A percentile compares a stretch with the other conserved stretches of the same genome.
Evolutionary conservation across 2,113 vertebrate genomes (phyloP).

Genomic region (Malurus cyaneus): DNA sequence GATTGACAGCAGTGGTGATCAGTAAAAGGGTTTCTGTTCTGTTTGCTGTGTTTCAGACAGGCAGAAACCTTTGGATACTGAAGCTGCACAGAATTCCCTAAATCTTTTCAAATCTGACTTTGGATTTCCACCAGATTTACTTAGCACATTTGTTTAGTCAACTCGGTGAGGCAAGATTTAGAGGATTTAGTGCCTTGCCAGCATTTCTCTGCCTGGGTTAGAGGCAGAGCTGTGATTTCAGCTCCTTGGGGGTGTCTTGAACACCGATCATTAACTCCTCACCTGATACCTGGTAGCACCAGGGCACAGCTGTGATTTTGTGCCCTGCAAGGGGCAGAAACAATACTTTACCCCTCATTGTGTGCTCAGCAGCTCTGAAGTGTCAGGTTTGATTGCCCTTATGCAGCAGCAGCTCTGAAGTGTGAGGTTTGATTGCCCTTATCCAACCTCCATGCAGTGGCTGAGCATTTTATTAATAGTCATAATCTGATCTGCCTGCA

Average conservation of each 20-base stretch:
- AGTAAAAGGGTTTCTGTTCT: background rate
- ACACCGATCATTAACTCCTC: background rate
- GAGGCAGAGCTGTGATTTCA: background rate
- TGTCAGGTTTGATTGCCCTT: slow-evolving; percentile 14
- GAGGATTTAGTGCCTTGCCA: slow-evolving; percentile 55
- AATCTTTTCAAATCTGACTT: background rate
- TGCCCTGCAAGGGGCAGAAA: background rate
- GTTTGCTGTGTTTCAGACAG: background rate
- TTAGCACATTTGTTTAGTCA: slow-evolving; percentile 42
- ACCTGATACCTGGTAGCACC: background rate
- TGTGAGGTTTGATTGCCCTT: slow-evolving; percentile 20
- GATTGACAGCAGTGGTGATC: background rate
- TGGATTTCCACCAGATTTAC: background rate
- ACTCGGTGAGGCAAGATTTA: slow-evolving; percentile 60
- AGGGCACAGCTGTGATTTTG: background rate
- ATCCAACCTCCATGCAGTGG: background rate
- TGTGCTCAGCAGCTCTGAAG: background rate
- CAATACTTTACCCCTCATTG: background rate
- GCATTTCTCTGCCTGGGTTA: background rate
- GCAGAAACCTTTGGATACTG: background rate
- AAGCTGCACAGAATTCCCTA: background rate
- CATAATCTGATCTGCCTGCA: slow-evolving; percentile 12
- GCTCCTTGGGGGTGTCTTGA: background rate
- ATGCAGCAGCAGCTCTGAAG: background rate
- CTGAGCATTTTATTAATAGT: slow-evolving; percentile 38